A percentile compares a stretch with the other conserved stretches of the same genome.
Evolutionary conservation across 2,888 invertebrate genomes (phyloP).

Genomic region (Drosophila basisetae): DNA sequence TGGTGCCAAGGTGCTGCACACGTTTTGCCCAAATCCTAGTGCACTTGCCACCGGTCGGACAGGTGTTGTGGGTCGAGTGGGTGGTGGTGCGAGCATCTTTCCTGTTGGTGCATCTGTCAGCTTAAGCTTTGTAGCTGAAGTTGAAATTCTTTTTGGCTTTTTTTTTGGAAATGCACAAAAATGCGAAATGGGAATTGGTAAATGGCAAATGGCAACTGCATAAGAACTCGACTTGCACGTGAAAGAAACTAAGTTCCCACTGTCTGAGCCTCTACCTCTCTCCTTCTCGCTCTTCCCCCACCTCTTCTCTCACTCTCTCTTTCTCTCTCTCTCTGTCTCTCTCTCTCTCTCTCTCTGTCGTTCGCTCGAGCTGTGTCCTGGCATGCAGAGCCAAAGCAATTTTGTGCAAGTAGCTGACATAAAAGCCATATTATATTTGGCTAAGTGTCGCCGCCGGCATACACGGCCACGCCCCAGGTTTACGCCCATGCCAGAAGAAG

Average conservation of each 20-base stretch:
- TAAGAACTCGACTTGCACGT: slow-evolving; percentile 30
- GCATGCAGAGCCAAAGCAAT: slow-evolving; percentile 60
- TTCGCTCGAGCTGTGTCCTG: neutral
- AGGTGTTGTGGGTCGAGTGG: neutral
- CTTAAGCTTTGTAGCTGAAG: slow-evolving; percentile 26
- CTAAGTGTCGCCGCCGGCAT: slow-evolving; percentile 76
- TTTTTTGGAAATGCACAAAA: slow-evolving; percentile 1
- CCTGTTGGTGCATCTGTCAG: slow-evolving; percentile 41
- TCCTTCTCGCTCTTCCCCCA: neutral
- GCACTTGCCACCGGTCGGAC: slow-evolving; percentile 10
- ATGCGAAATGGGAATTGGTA: slow-evolving; percentile 12
- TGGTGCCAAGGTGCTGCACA: neutral
- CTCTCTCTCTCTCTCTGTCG: neutral
- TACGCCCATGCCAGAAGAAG: slow-evolving; percentile 8
- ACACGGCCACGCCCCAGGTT: slow-evolving; percentile 34
- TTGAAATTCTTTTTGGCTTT: slow-evolving; percentile 5
- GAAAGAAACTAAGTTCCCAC: slow-evolving; percentile 22
- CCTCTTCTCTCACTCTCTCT: neutral
- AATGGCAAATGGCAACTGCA: slow-evolving; percentile 29
- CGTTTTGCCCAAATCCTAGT: slow-evolving; percentile 16
- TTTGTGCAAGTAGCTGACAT: slow-evolving; percentile 78
- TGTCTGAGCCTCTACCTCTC: neutral
- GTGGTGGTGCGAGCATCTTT: neutral
- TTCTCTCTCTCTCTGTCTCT: neutral
- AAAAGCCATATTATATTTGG: slow-evolving; percentile 80